Base-by-base conservation (phyloP, 1,140 invertebrate genomes). In the Cepaea nemoralis region DNA sequence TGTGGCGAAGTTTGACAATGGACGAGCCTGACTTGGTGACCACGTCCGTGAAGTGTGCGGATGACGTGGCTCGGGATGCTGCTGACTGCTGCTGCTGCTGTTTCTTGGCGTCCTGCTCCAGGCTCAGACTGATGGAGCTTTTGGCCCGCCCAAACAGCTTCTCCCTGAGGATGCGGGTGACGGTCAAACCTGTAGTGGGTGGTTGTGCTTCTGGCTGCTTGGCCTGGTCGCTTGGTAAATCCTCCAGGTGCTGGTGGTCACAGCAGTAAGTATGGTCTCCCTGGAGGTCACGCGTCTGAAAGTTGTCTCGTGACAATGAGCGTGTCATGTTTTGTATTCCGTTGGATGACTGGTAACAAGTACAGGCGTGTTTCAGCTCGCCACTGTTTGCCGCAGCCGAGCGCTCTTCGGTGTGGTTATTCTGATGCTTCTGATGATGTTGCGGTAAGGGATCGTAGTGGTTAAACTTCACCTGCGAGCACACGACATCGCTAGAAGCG, bases 1-100 rank as follows among this genome's bases (percentile, higher is more conserved):
- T 83, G 39, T 83, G 81, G 33, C 83, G 73, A 37, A 85, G 75
- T 66, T 87, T 84, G n/a, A 83, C 73, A 35, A 81, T 79, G 70
- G 82, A 40, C 50, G 33, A 66, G 35, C 16, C 37, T 22, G 69
- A 6, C 45, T 63, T 39, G 55, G 67, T 42, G 48, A 39, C 6
- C 6, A 22, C 71, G 12, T 6, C 37, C 24, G 75, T 70, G 66
- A 70, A 59, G 19, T 14, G 81, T 8, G 50, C 42, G 8, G 59
- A 55, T 0, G 40, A 27, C 19, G 3, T 8, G 3, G 6, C 22
- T 22, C 8, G 8, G n/a, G 55, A 67, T 2, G 67, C 27, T 12
- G 67, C 1, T 63, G 27, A 40, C 35, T 35, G 12, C 71, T 39
- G 35, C 1, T 27, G n/a, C 27, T 42, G 0, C 14, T 55, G 78